Percentiles rank a stretch among this genome's conserved stretches.
Conservation (phyloP, 2,113 vertebrate genomes). For the Laticauda colubrina region DNA sequence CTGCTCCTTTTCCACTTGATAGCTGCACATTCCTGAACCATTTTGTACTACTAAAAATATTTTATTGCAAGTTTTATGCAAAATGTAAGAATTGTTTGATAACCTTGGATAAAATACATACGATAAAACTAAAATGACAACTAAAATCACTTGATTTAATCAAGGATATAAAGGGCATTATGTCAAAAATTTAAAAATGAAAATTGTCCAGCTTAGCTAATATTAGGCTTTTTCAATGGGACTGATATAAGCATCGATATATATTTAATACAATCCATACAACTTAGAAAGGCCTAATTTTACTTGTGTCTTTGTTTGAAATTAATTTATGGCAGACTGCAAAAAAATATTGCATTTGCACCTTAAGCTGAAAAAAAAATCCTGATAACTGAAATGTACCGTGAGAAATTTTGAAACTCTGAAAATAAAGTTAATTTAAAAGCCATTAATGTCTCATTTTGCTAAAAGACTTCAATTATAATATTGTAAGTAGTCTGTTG, state of each 20-base stretch:
- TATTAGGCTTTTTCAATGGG: background rate
- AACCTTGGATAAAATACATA: background rate
- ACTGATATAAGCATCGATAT: background rate
- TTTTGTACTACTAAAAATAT: background rate
- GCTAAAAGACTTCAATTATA: slow-evolving; percentile 11
- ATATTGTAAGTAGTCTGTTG: background rate
- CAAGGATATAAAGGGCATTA: background rate
- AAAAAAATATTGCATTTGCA: slow-evolving; percentile 52
- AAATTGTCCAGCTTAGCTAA: background rate
- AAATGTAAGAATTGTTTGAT: slow-evolving; percentile 19
- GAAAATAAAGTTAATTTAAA: slow-evolving; percentile 71
- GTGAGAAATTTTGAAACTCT: slow-evolving; percentile 64
- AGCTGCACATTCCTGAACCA: background rate
- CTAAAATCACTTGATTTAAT: background rate
- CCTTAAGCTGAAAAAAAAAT: slow-evolving; percentile 21
- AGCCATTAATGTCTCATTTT: slow-evolving; percentile 17
- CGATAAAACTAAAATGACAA: background rate
- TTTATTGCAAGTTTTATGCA: slow-evolving; percentile 29
- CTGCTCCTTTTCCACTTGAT: background rate
- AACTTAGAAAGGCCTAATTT: background rate
- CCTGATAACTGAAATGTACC: slow-evolving; percentile 56
- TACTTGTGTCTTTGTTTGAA: background rate
- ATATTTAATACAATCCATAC: background rate
- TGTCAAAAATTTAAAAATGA: background rate
- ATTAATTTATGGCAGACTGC: slow-evolving; percentile 54